A percentile compares a stretch with the other conserved stretches of the same genome.
phyloP scores from a whole-genome alignment of 2,888 invertebrate species.

The Aelia acuminata region DNA sequence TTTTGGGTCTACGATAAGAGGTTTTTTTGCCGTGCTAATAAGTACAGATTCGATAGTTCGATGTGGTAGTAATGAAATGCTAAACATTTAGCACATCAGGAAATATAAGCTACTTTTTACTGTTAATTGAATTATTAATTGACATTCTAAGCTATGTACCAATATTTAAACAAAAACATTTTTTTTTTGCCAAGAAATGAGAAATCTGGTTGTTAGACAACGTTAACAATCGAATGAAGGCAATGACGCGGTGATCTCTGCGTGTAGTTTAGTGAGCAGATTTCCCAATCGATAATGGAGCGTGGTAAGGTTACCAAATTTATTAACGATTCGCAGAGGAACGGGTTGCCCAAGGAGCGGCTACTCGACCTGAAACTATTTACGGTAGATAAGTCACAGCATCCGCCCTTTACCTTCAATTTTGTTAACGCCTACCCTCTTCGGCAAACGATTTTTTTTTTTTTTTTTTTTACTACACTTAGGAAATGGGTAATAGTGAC shows the following conservation, averaged over 20 bases:
- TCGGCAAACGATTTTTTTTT: background rate
- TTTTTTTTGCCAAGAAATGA: too few species aligned
- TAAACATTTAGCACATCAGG: too few species aligned
- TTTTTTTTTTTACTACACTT: background rate
- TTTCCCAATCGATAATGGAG: background rate
- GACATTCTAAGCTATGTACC: too few species aligned
- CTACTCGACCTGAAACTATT: conserved; percentile 12
- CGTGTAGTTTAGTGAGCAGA: background rate
- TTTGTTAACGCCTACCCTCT: background rate
- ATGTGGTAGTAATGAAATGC: too few species aligned
- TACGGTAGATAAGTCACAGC: conserved; percentile 3
- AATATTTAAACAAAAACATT: too few species aligned
- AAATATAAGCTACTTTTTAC: too few species aligned
- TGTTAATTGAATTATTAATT: too few species aligned
- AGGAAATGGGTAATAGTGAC: background rate
- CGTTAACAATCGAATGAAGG: background rate
- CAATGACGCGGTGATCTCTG: background rate
- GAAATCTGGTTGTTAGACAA: background rate
- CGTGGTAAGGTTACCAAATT: background rate
- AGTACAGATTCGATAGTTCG: too few species aligned
- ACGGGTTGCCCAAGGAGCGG: background rate
- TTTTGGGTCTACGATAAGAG: too few species aligned
- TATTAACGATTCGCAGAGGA: background rate
- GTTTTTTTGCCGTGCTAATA: too few species aligned
- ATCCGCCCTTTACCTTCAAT: conserved; percentile 30